Percentiles rank a stretch among this genome's conserved stretches.
phyloP scores from a whole-genome alignment of 2,113 vertebrate genomes.

The Podocnemis expansa region DNA sequence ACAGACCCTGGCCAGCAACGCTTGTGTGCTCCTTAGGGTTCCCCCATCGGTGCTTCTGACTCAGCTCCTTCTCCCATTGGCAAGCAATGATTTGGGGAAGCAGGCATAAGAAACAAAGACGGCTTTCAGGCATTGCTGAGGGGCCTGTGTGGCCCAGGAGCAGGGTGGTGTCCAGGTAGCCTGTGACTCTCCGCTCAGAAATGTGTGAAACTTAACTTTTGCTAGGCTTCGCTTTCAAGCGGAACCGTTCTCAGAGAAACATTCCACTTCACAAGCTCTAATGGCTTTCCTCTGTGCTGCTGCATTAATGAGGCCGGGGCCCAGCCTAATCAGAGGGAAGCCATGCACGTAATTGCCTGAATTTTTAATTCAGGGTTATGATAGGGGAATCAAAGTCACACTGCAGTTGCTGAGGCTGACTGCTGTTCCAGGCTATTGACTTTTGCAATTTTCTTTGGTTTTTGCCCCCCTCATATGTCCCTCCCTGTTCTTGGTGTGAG shows the following conservation, averaged over 20 bases:
- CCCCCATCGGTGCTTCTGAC: neutral
- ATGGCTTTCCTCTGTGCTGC: conserved; percentile 88
- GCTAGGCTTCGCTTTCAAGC: conserved; percentile 80
- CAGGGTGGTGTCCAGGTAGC: conserved; percentile 25
- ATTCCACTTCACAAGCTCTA: conserved; percentile 85
- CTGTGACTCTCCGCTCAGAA: conserved; percentile 69
- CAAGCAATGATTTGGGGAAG: neutral
- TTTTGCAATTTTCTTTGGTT: conserved; percentile 72
- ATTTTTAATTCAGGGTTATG: conserved; percentile 90
- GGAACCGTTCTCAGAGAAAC: conserved; percentile 88
- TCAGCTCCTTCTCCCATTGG: neutral
- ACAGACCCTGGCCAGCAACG: no score
- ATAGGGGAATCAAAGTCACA: conserved; percentile 87
- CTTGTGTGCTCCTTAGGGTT: neutral
- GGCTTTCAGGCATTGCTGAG: conserved; percentile 45
- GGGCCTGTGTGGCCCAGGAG: conserved; percentile 44
- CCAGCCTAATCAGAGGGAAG: conserved; percentile 89
- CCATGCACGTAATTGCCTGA: conserved; percentile 97
- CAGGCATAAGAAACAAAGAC: conserved; percentile 63
- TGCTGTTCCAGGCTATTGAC: conserved; percentile 81
- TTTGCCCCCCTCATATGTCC: neutral
- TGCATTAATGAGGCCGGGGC: conserved; percentile 94
- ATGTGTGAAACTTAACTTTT: conserved; percentile 81
- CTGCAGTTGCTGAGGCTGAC: conserved; percentile 77
- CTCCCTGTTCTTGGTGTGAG: neutral